Base-by-base conservation (phyloP, 92 coral and sea anemone genomes). In the Palythoa grandiflora region DNA sequence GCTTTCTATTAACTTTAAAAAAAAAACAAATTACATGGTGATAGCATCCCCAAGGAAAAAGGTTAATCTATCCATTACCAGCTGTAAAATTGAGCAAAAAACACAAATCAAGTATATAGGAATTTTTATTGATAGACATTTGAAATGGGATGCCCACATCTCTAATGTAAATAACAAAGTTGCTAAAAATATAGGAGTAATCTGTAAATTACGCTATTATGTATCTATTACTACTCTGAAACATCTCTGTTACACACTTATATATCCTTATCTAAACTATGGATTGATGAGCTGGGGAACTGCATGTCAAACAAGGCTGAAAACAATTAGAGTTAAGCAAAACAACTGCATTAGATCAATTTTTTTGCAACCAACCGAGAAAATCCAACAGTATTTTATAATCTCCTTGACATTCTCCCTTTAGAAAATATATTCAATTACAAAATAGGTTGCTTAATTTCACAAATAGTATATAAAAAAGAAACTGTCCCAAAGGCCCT, bases 211-310 rank as follows among this genome's bases (percentile, higher is more conserved):
- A 53, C 54, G 83, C 37, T 20, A 81, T 16, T 88, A 70, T 63
- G 14, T 72, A 13, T 36, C 37, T 73, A 8, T 88, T 8, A 80
- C 44, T 38, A 72, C 60, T 3, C 52, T 83, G 7, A 80, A 73
- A 40, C 87, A 88, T 9, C 28, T 80, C 20, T 68, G 80, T 38
- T 88, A 79, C 71, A 38, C 77, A 9, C 68, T 89, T 19, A 89
- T 89, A 5, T 89, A 85, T 89, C 92, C 89, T 19, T 89, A 89
- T 68, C 48, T 89, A 40, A 65, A 21, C 77, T 89, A 85, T 75
- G 92, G 87, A 52, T 15, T 87, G 54, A 79, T 87, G 88, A 91
- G 93, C 61, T 86, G 93, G 93, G 93, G 93, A 15, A 90, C 80
- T 59, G 74, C 93, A 48, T 68, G 39, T 70, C 51, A 71, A 36